Evolutionary conservation across 2,113 vertebrate genomes (phyloP).

Genomic region (Empidonax alnorum): DNA sequence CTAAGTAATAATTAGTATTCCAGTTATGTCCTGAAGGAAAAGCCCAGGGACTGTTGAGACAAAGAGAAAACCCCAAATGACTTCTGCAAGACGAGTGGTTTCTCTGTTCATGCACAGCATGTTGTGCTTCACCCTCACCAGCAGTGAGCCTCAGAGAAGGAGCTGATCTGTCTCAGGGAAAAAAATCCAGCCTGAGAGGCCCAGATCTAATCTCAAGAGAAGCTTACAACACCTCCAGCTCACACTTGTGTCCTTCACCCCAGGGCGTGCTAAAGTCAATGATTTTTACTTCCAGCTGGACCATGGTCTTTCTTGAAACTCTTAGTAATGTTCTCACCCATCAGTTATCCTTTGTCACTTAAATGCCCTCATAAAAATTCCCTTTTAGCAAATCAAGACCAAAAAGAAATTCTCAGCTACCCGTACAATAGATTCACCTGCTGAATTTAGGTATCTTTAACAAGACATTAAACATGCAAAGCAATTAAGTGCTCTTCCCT

Average conservation of each 20-base stretch:
- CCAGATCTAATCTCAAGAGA: background rate
- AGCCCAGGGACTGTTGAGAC: background rate
- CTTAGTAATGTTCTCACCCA: background rate
- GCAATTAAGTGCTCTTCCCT: constrained; percentile 29
- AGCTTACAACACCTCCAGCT: background rate
- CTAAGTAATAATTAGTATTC: background rate
- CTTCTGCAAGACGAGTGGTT: background rate
- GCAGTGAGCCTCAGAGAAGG: background rate
- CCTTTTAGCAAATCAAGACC: background rate
- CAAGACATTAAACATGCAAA: background rate
- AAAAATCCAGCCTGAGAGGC: background rate
- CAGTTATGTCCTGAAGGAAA: background rate
- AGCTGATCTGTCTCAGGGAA: background rate
- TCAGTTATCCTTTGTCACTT: background rate
- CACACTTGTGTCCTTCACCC: background rate
- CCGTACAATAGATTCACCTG: background rate
- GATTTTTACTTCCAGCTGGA: background rate
- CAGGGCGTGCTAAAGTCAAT: background rate
- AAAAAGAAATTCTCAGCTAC: background rate
- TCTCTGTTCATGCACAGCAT: background rate
- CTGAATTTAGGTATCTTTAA: constrained; percentile 24
- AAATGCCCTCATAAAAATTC: background rate
- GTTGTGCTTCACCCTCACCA: fast-evolving
- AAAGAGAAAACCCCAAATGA: background rate
- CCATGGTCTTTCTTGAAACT: background rate